Percentiles rank a stretch among this genome's conserved stretches.
phyloP scores from a whole-genome alignment of 1,140 invertebrate genomes.

The Caenorhabditis brenneri region DNA sequence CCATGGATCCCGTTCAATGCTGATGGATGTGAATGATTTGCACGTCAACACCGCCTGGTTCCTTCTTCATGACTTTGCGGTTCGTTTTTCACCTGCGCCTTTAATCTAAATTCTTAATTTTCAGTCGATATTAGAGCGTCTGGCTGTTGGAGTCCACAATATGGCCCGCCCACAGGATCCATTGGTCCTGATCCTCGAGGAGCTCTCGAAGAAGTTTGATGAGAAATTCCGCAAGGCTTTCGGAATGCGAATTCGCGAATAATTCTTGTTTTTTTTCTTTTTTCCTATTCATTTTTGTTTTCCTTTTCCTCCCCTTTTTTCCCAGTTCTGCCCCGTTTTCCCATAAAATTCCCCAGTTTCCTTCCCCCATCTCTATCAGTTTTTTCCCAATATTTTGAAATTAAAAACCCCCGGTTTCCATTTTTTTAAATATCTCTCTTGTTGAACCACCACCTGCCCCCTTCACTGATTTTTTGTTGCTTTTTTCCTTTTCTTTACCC shows the following conservation, averaged over 20 bases:
- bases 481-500: not conserved
- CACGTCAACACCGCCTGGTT: conserved; percentile 64
- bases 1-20: conserved; percentile 56
- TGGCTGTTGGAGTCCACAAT: conserved; percentile 52
- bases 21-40: conserved; percentile 58
- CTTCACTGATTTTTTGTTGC: not conserved
- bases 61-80: conserved; percentile 64
- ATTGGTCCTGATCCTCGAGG: conserved; percentile 46
- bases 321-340: no score
- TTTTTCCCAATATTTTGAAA: not conserved
- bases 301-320: not conserved
- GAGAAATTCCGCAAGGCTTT: conserved; percentile 60
- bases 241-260: conserved; percentile 54
- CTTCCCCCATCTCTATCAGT: not conserved
- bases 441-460: not conserved
- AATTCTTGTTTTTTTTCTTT: not conserved
- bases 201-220: conserved; percentile 52
- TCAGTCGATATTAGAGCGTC: conserved; percentile 50
- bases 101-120: not conserved
- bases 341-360: no score
- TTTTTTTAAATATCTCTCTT: not conserved
- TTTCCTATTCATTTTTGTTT: not conserved
- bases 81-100: conserved; percentile 54
- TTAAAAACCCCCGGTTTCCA: not conserved
- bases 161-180: conserved; percentile 57